Evolutionary conservation across 2,797 vertebrate species (phyloP), one percentile per base, ranked within the genome.

Genomic region (Austrolebias charrua): DNA sequence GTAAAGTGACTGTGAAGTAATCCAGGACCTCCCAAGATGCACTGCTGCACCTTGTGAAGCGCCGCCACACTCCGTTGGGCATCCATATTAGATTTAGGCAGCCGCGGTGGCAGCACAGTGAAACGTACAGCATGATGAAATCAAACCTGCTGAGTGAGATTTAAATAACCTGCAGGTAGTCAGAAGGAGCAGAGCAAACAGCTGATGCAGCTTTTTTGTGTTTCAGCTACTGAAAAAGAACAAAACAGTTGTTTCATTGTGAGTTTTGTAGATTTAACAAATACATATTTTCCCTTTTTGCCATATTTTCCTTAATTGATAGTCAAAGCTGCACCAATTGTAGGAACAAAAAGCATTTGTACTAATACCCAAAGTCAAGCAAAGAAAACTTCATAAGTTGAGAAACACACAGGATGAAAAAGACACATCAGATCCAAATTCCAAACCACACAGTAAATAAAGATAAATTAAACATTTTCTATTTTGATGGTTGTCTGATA

Each of bases 21-120:
- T 55, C 50, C 59, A 62, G 59, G 71, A 60, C 63, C 52, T 76
- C 69, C 69, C 66, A 69, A 14, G 51, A 66, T 61, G 63, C 70
- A 66, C 19, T 14, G 47, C 73, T 49, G 62, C 51, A 6, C 40
- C 18, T 4, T 51, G 18, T 45, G n/a, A 49, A 70, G 54, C 16
- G 40, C 46, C 5, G 14, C 64, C 14, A 18, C 54, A 28, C 60
- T 67, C 68, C 6, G 2, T 15, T 14, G 31, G 63, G 58, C 31
- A 9, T 55, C 52, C 19, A 42, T 43, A 63, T 70, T 40, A 57
- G 59, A 79, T 60, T 33, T 10, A 28, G 31, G 50, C 67, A 44
- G 63, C 18, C 3, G 53, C 5, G 2, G 62, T 2, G 5, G 44
- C 1, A 14, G 33, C 47, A 65, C 61, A 45, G 60, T 73, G 55